These are phyloP conservation scores for Chloroceryle aenea DNA, from an alignment of 2,113 vertebrate species.

Conservation along the genomic window DNA sequence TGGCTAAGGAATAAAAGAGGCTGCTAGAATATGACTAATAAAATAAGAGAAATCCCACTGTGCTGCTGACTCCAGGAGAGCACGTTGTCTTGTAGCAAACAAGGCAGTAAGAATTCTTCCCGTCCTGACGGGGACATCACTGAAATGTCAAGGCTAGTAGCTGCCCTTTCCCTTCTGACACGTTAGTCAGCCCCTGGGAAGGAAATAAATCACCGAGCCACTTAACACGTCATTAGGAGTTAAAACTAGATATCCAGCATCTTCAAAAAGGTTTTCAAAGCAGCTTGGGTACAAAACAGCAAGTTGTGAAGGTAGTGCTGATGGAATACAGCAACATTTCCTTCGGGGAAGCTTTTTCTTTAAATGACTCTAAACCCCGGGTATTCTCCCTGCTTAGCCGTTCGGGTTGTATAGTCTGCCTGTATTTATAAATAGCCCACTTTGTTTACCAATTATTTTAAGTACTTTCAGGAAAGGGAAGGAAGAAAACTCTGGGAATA, in stretches of 20 bases:
- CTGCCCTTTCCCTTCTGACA: slow-evolving; percentile 13
- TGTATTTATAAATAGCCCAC: slow-evolving; percentile 24
- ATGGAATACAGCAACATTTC: background rate
- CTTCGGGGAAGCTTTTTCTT: background rate
- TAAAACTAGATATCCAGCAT: background rate
- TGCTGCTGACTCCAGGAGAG: background rate
- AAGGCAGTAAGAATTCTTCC: background rate
- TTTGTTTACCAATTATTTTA: slow-evolving; percentile 40
- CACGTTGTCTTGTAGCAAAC: background rate
- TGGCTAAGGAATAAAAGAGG: background rate
- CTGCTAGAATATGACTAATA: background rate
- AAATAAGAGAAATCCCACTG: background rate
- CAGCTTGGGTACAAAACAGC: background rate
- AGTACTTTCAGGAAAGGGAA: slow-evolving; percentile 49
- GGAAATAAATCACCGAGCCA: background rate
- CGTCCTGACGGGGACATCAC: background rate
- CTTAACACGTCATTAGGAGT: slow-evolving; percentile 15
- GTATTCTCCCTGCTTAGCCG: background rate
- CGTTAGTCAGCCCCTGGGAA: background rate
- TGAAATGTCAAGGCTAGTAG: background rate
- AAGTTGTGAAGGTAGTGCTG: background rate
- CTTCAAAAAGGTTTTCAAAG: background rate
- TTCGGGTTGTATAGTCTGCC: background rate
- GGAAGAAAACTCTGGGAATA: background rate
- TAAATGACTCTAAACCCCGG: background rate